These are phyloP conservation scores for Hartigia nigra DNA, from an alignment of 2,888 invertebrate species.

Conservation along the genomic window DNA sequence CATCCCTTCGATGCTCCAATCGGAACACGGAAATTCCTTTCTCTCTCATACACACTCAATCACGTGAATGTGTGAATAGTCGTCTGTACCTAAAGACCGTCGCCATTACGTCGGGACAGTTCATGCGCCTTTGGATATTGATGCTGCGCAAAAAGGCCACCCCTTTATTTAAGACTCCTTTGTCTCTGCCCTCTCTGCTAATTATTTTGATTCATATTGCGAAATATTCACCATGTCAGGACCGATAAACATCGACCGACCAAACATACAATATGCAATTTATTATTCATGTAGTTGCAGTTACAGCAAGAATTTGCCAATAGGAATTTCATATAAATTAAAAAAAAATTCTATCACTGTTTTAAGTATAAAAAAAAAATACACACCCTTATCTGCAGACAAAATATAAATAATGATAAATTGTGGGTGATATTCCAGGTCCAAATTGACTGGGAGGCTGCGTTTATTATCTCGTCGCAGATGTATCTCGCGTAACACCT, in stretches of 20 bases:
- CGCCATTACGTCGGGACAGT: conserved; percentile 33
- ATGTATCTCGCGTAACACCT: conserved; percentile 44
- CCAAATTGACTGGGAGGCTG: not conserved
- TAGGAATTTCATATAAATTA: not conserved
- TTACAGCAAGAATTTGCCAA: not conserved
- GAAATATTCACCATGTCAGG: not conserved
- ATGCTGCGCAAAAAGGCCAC: conserved; percentile 1
- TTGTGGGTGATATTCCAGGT: not conserved
- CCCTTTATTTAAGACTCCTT: not conserved
- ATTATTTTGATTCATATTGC: not conserved
- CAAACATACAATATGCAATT: not conserved
- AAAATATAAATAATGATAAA: not conserved
- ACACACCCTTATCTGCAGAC: not conserved
- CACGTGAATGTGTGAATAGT: not conserved
- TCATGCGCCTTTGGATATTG: conserved; percentile 17
- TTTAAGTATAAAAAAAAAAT: not conserved
- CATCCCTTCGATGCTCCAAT: conserved; percentile 17
- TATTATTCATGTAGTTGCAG: not conserved
- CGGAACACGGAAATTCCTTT: not conserved
- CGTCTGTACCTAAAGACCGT: conserved; percentile 17
- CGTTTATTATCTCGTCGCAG: conserved; percentile 31
- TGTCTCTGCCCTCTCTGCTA: not conserved
- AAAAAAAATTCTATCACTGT: not conserved
- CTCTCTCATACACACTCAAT: not conserved
- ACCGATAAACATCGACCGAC: not conserved